Conservation (phyloP, 2,888 invertebrate species). For the Cremastinae sp. region DNA sequence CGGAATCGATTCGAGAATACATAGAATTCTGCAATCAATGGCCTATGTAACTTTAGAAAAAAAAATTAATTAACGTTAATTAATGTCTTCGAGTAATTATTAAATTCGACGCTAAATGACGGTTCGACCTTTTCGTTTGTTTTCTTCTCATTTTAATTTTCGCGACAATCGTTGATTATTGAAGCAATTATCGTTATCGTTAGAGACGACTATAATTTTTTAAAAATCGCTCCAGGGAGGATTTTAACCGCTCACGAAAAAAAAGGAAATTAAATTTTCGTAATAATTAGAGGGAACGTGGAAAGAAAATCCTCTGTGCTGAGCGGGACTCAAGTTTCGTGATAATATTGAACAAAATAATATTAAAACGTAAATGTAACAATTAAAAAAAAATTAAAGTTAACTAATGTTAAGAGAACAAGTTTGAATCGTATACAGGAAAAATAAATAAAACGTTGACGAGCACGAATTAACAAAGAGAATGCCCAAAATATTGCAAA, state of each 20-base stretch:
- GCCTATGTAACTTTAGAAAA: conserved; percentile 71
- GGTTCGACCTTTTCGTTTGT: conserved; percentile 38
- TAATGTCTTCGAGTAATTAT: conserved; percentile 69
- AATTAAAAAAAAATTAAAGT: conserved; percentile 41
- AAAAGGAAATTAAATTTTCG: conserved; percentile 30
- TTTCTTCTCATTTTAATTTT: conserved; percentile 32
- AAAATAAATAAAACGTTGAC: conserved; percentile 48
- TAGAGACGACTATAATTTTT: conserved; percentile 26
- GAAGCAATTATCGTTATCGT: conserved; percentile 33
- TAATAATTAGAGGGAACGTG: conserved; percentile 9
- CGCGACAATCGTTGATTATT: conserved; percentile 36
- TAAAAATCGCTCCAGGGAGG: conserved; percentile 34
- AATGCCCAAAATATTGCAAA: conserved; percentile 32
- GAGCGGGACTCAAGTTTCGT: conserved; percentile 65
- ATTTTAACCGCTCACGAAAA: conserved; percentile 18
- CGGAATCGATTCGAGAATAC: conserved; percentile 60
- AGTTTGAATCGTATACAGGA: conserved; percentile 53
- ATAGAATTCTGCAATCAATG: conserved; percentile 71
- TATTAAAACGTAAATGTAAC: conserved; percentile 41
- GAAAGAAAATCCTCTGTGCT: conserved; percentile 56
- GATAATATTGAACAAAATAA: conserved; percentile 60
- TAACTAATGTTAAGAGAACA: conserved; percentile 55
- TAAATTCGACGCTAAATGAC: conserved; percentile 60
- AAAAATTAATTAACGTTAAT: conserved; percentile 65
- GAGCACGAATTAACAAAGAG: conserved; percentile 33